Conservation (phyloP, 2,113 vertebrate species). For the Gorsachius goisagi region DNA sequence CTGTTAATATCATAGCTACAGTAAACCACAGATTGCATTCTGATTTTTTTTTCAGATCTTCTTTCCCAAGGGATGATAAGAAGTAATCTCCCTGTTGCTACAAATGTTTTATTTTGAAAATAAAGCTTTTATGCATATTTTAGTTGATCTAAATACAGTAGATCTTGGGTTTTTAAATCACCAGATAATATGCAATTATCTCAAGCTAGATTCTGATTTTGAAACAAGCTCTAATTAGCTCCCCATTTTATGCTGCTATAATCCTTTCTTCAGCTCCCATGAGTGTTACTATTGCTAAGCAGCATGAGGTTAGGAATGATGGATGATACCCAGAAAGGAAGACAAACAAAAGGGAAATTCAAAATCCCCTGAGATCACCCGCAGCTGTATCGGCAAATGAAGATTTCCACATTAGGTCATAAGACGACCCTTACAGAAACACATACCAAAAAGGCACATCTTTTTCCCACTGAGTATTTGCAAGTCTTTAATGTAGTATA, state of each 20-base stretch:
- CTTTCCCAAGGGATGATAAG: constrained; percentile 44
- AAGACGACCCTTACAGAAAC: constrained; percentile 44
- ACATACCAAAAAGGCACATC: constrained; percentile 44
- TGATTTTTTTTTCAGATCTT: not conserved
- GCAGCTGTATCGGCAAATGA: constrained; percentile 53
- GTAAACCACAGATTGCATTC: not conserved
- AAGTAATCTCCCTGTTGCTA: constrained; percentile 60
- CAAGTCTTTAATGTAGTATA: constrained; percentile 48
- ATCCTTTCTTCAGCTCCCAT: constrained; percentile 60
- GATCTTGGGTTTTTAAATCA: constrained; percentile 60
- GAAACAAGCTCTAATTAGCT: constrained; percentile 63
- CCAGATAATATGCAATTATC: constrained; percentile 53
- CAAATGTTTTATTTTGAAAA: constrained; percentile 61
- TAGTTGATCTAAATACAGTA: constrained; percentile 62
- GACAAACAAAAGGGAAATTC: constrained; percentile 66
- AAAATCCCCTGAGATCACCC: constrained; percentile 60
- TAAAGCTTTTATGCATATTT: constrained; percentile 64
- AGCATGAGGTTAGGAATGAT: constrained; percentile 65
- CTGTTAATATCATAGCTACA: not conserved
- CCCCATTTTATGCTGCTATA: constrained; percentile 61
- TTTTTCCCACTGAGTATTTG: constrained; percentile 48
- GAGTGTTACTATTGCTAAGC: constrained; percentile 60
- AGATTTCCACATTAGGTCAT: constrained; percentile 54
- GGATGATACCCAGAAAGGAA: constrained; percentile 65
- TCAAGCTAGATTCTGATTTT: constrained; percentile 49